Evolutionary conservation across 2,888 invertebrate species (phyloP).

Genomic region (Branchellion lobata): DNA sequence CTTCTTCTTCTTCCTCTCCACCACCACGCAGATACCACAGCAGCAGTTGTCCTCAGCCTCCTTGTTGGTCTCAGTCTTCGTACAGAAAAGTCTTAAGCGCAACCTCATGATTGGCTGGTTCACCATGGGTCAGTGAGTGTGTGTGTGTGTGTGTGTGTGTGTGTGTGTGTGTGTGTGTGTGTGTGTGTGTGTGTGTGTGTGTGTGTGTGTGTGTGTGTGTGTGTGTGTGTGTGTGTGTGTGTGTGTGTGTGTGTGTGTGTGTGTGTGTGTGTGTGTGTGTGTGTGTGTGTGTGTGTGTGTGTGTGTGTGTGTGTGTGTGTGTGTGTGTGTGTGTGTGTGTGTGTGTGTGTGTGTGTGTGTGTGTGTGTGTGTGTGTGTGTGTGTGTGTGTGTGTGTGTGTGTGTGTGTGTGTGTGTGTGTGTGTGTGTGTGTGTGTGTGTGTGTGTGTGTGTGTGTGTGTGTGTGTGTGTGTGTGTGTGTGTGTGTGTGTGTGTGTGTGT

Average conservation of each 20-base stretch:
- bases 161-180: constrained; percentile 23
- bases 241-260: constrained; percentile 23
- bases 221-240: constrained; percentile 23
- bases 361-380: constrained; percentile 29
- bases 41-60: constrained; percentile 93
- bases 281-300: constrained; percentile 23
- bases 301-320: constrained; percentile 23
- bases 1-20: too few relatives aligned
- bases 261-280: constrained; percentile 23
- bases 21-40: constrained; percentile 74
- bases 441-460: too few relatives aligned
- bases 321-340: constrained; percentile 26
- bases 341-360: constrained; percentile 29
- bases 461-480: too few relatives aligned
- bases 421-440: too few relatives aligned
- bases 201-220: constrained; percentile 22
- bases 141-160: constrained; percentile 13
- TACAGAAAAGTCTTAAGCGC: constrained; percentile 85
- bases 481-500: too few relatives aligned
- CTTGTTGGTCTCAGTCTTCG: constrained; percentile 87
- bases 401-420: too few relatives aligned
- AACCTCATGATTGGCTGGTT: constrained; percentile 98
- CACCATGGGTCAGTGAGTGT: constrained; percentile 70
- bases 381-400: constrained; percentile 16
- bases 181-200: constrained; percentile 19